These are phyloP conservation scores for Eulemur rufifrons DNA, from an alignment of 2,113 vertebrate genomes.

Conservation along the genomic window DNA sequence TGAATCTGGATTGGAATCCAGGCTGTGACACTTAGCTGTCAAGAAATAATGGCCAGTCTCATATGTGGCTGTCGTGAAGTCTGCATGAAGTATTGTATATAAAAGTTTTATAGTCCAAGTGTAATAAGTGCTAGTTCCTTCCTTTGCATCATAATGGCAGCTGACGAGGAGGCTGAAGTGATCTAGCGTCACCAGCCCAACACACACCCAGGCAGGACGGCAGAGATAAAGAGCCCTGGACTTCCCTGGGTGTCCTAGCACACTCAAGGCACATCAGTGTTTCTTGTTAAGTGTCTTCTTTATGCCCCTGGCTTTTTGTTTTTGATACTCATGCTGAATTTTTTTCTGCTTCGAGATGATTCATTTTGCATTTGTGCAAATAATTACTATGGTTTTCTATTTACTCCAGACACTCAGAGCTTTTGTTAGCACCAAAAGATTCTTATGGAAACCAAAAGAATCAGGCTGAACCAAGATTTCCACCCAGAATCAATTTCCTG, in stretches of 20 bases:
- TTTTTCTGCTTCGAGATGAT: neutral
- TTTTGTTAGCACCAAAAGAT: neutral
- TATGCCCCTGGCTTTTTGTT: neutral
- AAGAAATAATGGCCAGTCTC: neutral
- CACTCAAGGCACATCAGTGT: accelerated
- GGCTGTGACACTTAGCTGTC: neutral
- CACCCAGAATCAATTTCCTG: neutral
- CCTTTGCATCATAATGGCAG: neutral
- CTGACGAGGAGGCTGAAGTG: neutral
- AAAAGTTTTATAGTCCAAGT: neutral
- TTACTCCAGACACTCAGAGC: neutral
- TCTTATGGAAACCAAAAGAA: neutral
- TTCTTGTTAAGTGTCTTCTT: neutral
- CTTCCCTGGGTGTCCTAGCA: neutral
- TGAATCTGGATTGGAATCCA: neutral
- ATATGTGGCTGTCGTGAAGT: neutral
- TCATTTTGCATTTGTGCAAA: neutral
- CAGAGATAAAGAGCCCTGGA: neutral
- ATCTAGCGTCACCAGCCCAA: neutral
- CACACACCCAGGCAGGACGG: too few species aligned
- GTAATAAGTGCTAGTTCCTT: neutral
- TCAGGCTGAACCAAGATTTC: neutral
- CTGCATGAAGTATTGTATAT: neutral
- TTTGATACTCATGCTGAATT: neutral
- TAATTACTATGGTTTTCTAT: neutral